Base-by-base conservation (phyloP, 2,113 vertebrate genomes). In the Leucosticte australis region DNA sequence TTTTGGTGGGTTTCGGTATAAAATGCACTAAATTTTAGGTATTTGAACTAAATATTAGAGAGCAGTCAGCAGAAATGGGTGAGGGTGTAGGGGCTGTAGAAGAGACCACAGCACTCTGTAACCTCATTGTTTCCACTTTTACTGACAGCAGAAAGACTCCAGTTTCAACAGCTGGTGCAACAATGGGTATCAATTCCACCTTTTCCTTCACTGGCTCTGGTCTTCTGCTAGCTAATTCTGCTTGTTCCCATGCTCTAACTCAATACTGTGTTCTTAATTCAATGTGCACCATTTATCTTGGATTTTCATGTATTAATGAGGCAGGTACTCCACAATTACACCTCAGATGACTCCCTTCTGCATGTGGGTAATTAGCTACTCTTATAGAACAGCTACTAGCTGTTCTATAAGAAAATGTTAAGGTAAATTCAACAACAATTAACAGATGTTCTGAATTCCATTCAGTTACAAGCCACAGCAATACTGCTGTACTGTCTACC, bases 1-100 rank as follows among this genome's bases (percentile, higher is more conserved):
- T 37, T 87, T 83, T 59, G 5, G 6, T 23, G 52, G 30, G 4
- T 1, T 42, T 68, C 30, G 3, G 2, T 79, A 71, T 2, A 0
- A 81, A 92, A 59, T 2, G 6, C 14, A 13, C 8, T 78, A 33
- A 70, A 59, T 52, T 64, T 90, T 70, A 79, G 19, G 6, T 28
- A 49, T 56, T 69, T 76, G 37, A 89, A 69, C 12, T 23, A 62
- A 33, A 49, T 10, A 47, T 11, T 23, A 59, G 5, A 73, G 3
- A 67, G 28, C 0, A 0, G 14, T 37, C 15, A 69, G 57, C 24
- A 83, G 46, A 74, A 87, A 15, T 7, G 3, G 3, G 8, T 50
- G 19, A 41, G 5, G 18, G 4, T 6, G 2, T 3, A 62, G 47
- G 7, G 6, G 3, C 4, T 7, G 19, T 49, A n/a, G 5, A 80